phyloP scores from a whole-genome alignment of 2,113 vertebrate genomes.

The Oreamnos americanus region DNA sequence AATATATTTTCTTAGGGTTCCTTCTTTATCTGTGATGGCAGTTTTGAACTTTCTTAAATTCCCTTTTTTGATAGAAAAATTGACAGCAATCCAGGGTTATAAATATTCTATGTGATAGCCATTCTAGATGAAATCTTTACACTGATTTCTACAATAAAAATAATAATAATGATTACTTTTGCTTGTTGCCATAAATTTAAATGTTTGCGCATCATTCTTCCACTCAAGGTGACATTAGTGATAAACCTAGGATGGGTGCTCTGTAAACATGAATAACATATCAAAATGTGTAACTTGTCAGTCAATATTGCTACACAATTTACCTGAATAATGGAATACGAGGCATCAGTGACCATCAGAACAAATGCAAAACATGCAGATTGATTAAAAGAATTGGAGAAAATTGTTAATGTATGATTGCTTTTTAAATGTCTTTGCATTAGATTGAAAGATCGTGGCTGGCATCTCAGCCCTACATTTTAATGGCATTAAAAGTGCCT shows the following conservation, averaged over 20 bases:
- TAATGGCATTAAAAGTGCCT: background rate
- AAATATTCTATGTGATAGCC: constrained; percentile 51
- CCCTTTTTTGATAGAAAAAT: constrained; percentile 47
- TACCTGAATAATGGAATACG: constrained; percentile 51
- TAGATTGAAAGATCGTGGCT: constrained; percentile 26
- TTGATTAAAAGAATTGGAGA: constrained; percentile 35
- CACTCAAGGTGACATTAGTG: constrained; percentile 64
- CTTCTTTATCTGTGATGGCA: background rate
- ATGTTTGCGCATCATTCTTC: constrained; percentile 56
- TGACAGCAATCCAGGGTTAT: constrained; percentile 26
- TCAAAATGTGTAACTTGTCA: constrained; percentile 58
- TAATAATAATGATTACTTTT: constrained; percentile 61
- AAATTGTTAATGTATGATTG: constrained; percentile 35
- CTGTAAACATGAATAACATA: constrained; percentile 69
- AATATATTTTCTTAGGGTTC: background rate
- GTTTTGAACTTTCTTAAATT: constrained; percentile 33
- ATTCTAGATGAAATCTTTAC: constrained; percentile 50
- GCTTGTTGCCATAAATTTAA: constrained; percentile 64
- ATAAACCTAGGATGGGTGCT: constrained; percentile 53
- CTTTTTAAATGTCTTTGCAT: constrained; percentile 52
- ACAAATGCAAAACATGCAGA: constrained; percentile 45
- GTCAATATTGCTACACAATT: constrained; percentile 55
- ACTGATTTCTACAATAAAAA: constrained; percentile 64
- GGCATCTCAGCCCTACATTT: background rate
- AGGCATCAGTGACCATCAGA: constrained; percentile 26